Percentiles rank a stretch among this genome's conserved stretches.
Conservation (phyloP, 2,113 vertebrate species). For the Clarias macrocephalus region DNA sequence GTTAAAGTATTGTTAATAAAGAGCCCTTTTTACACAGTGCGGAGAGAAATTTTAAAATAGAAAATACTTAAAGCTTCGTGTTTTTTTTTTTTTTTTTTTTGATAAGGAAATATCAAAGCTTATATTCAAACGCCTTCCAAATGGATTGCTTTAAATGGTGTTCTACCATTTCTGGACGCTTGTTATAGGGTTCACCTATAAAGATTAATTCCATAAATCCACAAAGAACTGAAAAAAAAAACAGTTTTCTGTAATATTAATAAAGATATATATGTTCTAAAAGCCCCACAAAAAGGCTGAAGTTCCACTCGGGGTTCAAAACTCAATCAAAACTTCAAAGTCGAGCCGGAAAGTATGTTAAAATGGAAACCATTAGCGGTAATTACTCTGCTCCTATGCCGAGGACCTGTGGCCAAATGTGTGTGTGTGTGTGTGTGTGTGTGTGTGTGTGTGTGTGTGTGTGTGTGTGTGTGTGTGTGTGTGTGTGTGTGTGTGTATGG, state of each 20-base stretch:
- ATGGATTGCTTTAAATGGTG: not conserved
- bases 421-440: conserved; percentile 31
- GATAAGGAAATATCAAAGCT: not conserved
- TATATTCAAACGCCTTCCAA: not conserved
- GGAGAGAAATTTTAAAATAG: not conserved
- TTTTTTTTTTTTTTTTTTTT: not conserved
- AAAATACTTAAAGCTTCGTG: not conserved
- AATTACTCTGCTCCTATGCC: conserved; percentile 37
- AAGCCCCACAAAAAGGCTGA: not conserved
- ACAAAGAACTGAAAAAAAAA: not conserved
- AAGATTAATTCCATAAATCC: not conserved
- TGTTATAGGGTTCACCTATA: not conserved
- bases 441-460: conserved; percentile 18
- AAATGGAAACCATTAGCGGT: conserved; percentile 50
- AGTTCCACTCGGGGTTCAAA: not conserved
- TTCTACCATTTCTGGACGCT: too few species aligned
- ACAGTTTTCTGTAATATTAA: not conserved
- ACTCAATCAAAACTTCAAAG: conserved; percentile 45
- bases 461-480: conserved; percentile 31
- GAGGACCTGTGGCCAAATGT: conserved; percentile 20
- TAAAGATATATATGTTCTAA: not conserved
- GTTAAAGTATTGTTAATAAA: not conserved
- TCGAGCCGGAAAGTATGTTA: conserved; percentile 4
- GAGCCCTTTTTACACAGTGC: not conserved
- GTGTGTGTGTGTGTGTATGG: conserved; percentile 17